Evolutionary conservation across 1,140 invertebrate species (phyloP).

Genomic region (Eriosoma lanigerum): DNA sequence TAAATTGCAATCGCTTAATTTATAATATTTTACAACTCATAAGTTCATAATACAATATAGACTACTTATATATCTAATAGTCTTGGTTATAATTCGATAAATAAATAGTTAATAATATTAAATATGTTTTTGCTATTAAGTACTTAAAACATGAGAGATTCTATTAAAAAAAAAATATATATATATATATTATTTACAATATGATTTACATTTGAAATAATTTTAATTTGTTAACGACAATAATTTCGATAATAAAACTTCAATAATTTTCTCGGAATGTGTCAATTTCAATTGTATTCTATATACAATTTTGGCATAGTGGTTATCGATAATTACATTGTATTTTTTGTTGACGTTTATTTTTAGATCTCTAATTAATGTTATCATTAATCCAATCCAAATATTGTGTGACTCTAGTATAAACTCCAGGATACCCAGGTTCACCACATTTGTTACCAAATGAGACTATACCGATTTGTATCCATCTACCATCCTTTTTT

Average conservation of each 20-base stretch:
- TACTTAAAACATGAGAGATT: background rate
- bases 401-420: constrained; percentile 71
- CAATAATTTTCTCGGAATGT: background rate
- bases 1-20: constrained; percentile 7
- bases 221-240: constrained; percentile 5
- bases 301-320: constrained; percentile 6
- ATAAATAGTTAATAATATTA: constrained; percentile 40
- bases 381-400: constrained; percentile 63
- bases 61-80: constrained; percentile 49
- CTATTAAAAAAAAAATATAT: too few species aligned
- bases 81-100: constrained; percentile 45
- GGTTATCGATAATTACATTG: background rate
- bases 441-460: constrained; percentile 75
- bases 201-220: background rate
- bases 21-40: constrained; percentile 48
- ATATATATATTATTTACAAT: constrained; percentile 31
- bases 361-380: background rate
- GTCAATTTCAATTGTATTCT: background rate
- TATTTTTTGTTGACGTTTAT: background rate
- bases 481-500: constrained; percentile 60
- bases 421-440: constrained; percentile 73
- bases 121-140: background rate
- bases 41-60: constrained; percentile 27
- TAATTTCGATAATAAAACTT: background rate
- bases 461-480: constrained; percentile 73